Evolutionary conservation across 2,888 invertebrate genomes (phyloP).

Genomic region (Rhyacophila evoluta): DNA sequence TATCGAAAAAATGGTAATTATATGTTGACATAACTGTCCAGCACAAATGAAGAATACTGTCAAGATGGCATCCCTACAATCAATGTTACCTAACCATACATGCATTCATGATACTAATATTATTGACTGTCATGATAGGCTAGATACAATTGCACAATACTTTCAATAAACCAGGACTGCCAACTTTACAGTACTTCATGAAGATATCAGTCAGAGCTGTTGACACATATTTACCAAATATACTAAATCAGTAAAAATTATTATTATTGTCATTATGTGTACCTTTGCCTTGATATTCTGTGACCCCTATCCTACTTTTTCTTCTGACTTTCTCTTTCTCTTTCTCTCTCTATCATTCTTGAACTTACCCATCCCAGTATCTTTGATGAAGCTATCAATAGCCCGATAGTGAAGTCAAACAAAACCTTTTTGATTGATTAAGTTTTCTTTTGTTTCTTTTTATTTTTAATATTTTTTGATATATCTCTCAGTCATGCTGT

Average conservation of each 20-base stretch:
- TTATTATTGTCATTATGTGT: constrained; percentile 51
- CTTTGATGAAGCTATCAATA: constrained; percentile 16
- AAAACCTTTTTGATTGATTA: background rate
- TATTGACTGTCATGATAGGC: background rate
- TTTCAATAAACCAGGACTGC: background rate
- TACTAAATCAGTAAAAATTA: constrained; percentile 28
- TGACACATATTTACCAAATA: constrained; percentile 26
- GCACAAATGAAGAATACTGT: background rate
- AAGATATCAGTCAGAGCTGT: constrained; percentile 29
- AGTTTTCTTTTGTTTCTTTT: background rate
- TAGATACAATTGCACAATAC: background rate
- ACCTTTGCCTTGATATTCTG: constrained; percentile 52
- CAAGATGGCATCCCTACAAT: background rate
- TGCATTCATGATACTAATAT: background rate
- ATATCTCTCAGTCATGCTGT: constrained; percentile 13
- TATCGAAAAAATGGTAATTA: background rate
- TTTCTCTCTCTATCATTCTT: constrained; percentile 29
- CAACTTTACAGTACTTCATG: background rate
- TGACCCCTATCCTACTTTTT: constrained; percentile 45
- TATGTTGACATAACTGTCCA: background rate
- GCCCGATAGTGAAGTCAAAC: background rate
- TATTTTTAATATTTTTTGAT: background rate
- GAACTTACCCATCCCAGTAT: background rate
- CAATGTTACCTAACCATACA: background rate
- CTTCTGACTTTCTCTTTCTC: constrained; percentile 45